phyloP scores from a whole-genome alignment of 1,140 invertebrate species.

The Heliconius himera region DNA sequence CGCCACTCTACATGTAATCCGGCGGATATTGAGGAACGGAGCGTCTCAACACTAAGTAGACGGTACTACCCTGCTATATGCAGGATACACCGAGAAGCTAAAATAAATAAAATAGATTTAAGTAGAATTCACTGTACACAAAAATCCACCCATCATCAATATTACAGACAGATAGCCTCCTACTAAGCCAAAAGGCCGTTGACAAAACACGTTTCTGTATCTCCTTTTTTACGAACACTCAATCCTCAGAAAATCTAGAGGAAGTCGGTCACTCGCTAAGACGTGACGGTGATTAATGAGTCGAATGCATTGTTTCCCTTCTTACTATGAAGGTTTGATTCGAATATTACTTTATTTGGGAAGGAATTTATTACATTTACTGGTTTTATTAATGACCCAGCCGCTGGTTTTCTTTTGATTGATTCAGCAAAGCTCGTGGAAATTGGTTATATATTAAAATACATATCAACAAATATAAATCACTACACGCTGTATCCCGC shows the following conservation, averaged over 20 bases:
- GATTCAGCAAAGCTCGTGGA: too few relatives aligned
- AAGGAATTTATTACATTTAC: background rate
- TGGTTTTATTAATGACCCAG: too few relatives aligned
- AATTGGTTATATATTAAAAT: too few relatives aligned
- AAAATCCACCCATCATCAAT: background rate
- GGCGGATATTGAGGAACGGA: too few relatives aligned
- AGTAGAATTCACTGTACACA: background rate
- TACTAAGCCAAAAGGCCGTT: slow-evolving; percentile 3
- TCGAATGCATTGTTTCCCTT: slow-evolving; percentile 52
- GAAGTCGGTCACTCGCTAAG: slow-evolving; percentile 25
- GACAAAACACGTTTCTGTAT: slow-evolving; percentile 11
- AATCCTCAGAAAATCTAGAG: slow-evolving; percentile 15
- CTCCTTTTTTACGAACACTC: slow-evolving; percentile 11
- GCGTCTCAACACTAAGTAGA: too few relatives aligned
- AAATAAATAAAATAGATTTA: background rate
- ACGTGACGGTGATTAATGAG: slow-evolving; percentile 35
- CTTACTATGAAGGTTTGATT: slow-evolving; percentile 35
- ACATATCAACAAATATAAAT: too few relatives aligned
- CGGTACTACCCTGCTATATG: too few relatives aligned
- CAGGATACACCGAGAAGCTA: too few relatives aligned
- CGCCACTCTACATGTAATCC: too few relatives aligned
- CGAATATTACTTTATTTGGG: slow-evolving; percentile 26
- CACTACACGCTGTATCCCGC: too few relatives aligned
- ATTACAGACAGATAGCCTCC: background rate
- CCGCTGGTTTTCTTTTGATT: too few relatives aligned